Evolutionary conservation across 1,140 invertebrate genomes (phyloP).

Genomic region (Caenorhabditis inopinata): DNA sequence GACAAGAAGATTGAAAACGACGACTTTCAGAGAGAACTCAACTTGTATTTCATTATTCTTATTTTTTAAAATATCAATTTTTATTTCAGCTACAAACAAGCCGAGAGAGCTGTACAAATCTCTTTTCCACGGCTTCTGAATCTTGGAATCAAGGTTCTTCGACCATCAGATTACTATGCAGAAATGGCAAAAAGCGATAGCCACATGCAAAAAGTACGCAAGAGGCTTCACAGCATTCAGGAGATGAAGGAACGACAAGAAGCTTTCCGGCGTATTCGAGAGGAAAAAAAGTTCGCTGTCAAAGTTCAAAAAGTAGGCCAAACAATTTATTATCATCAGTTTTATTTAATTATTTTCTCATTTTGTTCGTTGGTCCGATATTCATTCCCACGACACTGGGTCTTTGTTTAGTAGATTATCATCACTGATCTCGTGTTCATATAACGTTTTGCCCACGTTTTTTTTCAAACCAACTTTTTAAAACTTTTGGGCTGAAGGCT

Average conservation of each 20-base stretch:
- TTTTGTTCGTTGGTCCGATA: too few species aligned
- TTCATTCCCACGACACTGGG: too few species aligned
- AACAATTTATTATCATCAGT: too few species aligned
- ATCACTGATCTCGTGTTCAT: too few species aligned
- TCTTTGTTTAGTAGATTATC: too few species aligned
- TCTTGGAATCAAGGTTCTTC: conserved; percentile 51
- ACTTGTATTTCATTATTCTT: conserved; percentile 51
- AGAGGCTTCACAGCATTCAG: conserved; percentile 82
- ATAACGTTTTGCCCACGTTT: too few species aligned
- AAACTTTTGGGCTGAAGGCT: too few species aligned
- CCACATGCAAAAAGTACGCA: conserved; percentile 93
- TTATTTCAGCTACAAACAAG: conserved; percentile 63
- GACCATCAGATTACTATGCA: conserved; percentile 92
- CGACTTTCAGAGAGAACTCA: conserved; percentile 59
- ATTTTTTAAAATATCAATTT: background rate
- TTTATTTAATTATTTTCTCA: too few species aligned
- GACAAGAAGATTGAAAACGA: conserved; percentile 45
- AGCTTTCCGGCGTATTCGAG: conserved; percentile 82
- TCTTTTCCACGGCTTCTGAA: conserved; percentile 54
- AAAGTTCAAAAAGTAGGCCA: conserved; percentile 70
- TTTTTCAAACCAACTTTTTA: too few species aligned
- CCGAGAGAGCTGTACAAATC: conserved; percentile 51
- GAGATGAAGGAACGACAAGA: conserved; percentile 80
- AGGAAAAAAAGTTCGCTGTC: conserved; percentile 85
- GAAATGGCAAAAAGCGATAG: conserved; percentile 96